Base-by-base conservation (phyloP, 2,113 vertebrate species). In the Ornithorhynchus anatinus region DNA sequence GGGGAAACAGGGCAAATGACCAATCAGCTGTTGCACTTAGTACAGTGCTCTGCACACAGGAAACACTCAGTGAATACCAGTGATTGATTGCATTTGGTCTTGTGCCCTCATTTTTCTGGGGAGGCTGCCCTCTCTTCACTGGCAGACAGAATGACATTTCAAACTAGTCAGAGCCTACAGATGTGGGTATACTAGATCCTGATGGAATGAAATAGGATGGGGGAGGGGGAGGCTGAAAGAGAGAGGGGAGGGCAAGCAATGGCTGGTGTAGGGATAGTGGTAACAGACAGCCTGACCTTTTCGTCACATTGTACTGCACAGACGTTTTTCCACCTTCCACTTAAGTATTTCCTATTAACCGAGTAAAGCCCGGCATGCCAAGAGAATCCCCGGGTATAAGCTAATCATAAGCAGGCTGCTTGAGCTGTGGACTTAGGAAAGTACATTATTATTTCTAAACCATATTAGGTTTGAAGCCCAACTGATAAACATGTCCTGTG, bases 61-160 rank as follows among this genome's bases (percentile, higher is more conserved):
- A n/a, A n/a, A n/a, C n/a, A n/a, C n/a, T n/a, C n/a, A n/a, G n/a
- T n/a, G n/a, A n/a, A n/a, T n/a, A n/a, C 71, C 47, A 5, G 79
- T 59, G 78, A 51, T 54, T 59, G 23, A 76, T 66, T 65, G 22
- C 4, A 71, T 59, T 78, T 91, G 91, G 89, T 80, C 75, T 70
- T 3, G 0, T 87, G 90, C 88, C 84, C 82, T 84, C 61, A 7
- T 64, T 72, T 82, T 77, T 62, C n/a, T 59, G 82, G 79, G 57
- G 75, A 1, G 3, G 81, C 77, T 80, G 72, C 64, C 10, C 80
- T 91, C 81, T 74, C 16, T 4, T 74, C 79, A 74, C 90, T 80
- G 69, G 48, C 22, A 70, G 64, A 59, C 80, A 68, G 72, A 75
- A 74, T 90, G 90, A 84, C 10, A 54, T 83, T n/a, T 60, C 10